Evolutionary conservation across 1,140 invertebrate genomes (phyloP), one percentile per base, ranked within the genome.

Genomic region (Scaptomyza hsui): DNA sequence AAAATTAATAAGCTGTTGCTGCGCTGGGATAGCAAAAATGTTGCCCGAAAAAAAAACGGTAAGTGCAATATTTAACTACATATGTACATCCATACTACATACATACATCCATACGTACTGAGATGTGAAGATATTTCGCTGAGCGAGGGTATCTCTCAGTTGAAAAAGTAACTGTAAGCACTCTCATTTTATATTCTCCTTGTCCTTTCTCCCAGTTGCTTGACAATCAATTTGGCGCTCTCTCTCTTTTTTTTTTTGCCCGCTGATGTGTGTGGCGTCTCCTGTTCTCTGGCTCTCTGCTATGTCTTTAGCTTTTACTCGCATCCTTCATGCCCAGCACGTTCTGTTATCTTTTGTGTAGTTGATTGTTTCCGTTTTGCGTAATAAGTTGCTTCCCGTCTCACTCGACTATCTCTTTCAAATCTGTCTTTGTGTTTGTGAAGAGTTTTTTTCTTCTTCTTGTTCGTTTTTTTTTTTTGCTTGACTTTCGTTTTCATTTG

Each of bases 301-400:
- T 56, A 49, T 64, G 49, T 64, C 61, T 51, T 39, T 12, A 16
- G 29, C 32, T 32, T 57, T 57, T 45, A 37, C 42, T 67, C 47
- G 47, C 53, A 52, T 72, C 62, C 69, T 67, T 72, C 59, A 72
- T 72, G 69, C 61, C 57, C 51, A 52, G 53, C 72, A 73, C 78
- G 75, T 77, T 81, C 32, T 80, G 69, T 82, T 77, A 77, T 82
- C 78, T 69, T 74, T 71, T 62, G 45, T 79, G 18, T 74, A 71
- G 78, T 78, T 82, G 79, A 83, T 82, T 83, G 75, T 67, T 82
- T 81, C 77, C 72, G 60, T 70, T 74, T 74, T 69, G 55, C 63
- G 73, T 75, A 75, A 75, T 72, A 72, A 72, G 56, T 72, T 67
- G 47, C 67, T 77, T 73, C 63, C 63, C 69, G 60, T 62, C 47